Percentiles rank a stretch among this genome's conserved stretches.
These are phyloP conservation scores for Gortyna flavago DNA, from an alignment of 2,888 invertebrate species.

Conservation along the genomic window DNA sequence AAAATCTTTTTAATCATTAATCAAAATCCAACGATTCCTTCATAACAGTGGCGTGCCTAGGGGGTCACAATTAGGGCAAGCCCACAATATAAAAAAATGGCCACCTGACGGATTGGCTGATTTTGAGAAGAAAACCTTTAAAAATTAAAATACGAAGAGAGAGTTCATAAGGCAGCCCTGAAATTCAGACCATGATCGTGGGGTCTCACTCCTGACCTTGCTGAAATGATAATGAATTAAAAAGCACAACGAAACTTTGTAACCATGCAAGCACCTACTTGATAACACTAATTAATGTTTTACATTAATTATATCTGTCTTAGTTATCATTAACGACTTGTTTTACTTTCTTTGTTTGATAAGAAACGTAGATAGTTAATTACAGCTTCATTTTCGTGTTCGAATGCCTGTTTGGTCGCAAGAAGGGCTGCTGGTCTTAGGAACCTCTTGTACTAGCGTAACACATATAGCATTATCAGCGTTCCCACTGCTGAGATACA, in stretches of 20 bases:
- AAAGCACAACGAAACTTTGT: constrained; percentile 33
- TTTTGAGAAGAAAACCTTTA: too few species aligned
- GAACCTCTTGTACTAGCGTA: not conserved
- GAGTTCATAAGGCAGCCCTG: constrained; percentile 26
- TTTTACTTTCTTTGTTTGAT: constrained; percentile 38
- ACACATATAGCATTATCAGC: too few species aligned
- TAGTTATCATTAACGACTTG: constrained; percentile 23
- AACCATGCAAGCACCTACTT: not conserved
- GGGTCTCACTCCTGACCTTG: constrained; percentile 46
- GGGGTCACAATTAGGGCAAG: too few species aligned
- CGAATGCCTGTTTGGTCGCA: not conserved
- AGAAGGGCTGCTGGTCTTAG: not conserved
- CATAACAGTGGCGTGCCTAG: too few species aligned
- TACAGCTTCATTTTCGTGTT: not conserved
- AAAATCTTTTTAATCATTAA: not conserved
- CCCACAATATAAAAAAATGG: too few species aligned
- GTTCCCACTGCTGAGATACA: too few species aligned
- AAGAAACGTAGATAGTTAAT: not conserved
- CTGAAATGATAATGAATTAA: constrained; percentile 45
- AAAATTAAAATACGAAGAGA: too few species aligned
- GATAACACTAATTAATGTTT: constrained; percentile 43
- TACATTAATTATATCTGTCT: constrained; percentile 41
- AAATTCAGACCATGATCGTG: not conserved
- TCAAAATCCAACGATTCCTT: not conserved
- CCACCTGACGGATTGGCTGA: too few species aligned